phyloP scores from a whole-genome alignment of 2,888 invertebrate genomes.

The Aphodius granarius region DNA sequence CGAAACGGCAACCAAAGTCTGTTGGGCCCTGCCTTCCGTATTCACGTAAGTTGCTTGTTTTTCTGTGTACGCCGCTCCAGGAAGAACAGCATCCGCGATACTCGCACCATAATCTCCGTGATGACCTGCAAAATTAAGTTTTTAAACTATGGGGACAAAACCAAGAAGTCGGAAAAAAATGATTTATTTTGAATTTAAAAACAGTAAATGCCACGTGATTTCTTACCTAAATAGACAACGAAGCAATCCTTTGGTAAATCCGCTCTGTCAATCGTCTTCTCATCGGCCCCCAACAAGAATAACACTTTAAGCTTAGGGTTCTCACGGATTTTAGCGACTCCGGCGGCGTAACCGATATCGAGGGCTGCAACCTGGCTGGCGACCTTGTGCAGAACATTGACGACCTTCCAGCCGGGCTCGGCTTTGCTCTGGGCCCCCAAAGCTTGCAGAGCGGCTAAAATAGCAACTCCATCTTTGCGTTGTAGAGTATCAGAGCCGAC shows the following conservation, averaged over 20 bases:
- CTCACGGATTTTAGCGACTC: slow-evolving; percentile 63
- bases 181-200: too few species aligned
- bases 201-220: too few species aligned
- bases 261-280: slow-evolving; percentile 72
- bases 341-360: slow-evolving; percentile 90
- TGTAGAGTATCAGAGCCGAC: slow-evolving; percentile 86
- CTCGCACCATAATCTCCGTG: slow-evolving; percentile 95
- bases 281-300: slow-evolving; percentile 94
- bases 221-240: slow-evolving; percentile 85
- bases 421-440: slow-evolving; percentile 65
- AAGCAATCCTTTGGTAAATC: slow-evolving; percentile 81
- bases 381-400: slow-evolving; percentile 93
- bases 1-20: slow-evolving; percentile 82
- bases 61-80: slow-evolving; percentile 98
- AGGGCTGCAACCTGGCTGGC: slow-evolving; percentile 93
- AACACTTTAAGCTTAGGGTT: slow-evolving; percentile 71
- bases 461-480: slow-evolving; percentile 74
- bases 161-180: too few species aligned
- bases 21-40: slow-evolving; percentile 95
- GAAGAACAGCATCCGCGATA: slow-evolving; percentile 90
- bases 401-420: slow-evolving; percentile 67
- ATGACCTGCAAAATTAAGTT: slow-evolving; percentile 65
- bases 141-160: too few species aligned
- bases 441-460: slow-evolving; percentile 74
- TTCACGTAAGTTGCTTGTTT: slow-evolving; percentile 97